Evolutionary conservation across 2,113 vertebrate species (phyloP), one percentile per base, ranked within the genome.

Genomic region (Eudorcas thomsonii): DNA sequence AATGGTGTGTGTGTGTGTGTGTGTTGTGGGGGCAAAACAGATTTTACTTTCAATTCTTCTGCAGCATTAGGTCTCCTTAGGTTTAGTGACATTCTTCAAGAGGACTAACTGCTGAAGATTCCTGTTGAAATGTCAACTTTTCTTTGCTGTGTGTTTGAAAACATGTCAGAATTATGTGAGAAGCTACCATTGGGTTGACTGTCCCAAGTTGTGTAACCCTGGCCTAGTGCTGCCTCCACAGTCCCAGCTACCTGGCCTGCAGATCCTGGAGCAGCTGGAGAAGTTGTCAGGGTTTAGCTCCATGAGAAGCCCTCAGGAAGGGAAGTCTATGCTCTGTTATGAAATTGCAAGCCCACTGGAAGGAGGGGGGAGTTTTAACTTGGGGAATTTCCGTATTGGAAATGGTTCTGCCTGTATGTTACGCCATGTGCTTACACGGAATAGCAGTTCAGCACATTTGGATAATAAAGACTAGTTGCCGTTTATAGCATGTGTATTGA

Each of bases 201-300:
- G 48, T 36, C 12, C 23, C 7, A 62, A 33, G 62, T 6, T 83
- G 43, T 71, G 26, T 50, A 83, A 13, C 48, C 7, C 7, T 67
- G 62, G 23, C 26, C 16, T 6, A 48, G 0, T 26, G 11, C 30
- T 64, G 64, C 15, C 39, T 8, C n/a, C 5, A 0, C 2, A 0
- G 3, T 45, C 21, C 21, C 87, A 48, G 3, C 19, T 15, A 12
- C 57, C 36, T 9, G 28, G 25, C 16, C 28, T 59, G 12, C 12
- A 7, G 33, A 2, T 26, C 21, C 9, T 48, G 33, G 30, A 25
- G 30, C 16, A 43, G 28, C 39, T 1, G 15, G 23, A 36, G 60
- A 19, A n/a, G 45, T 13, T 26, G 33, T 21, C 25, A 15, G 17
- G 5, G 7, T n/a, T 14, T 45, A 10, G 10, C 28, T 39, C 7